Evolutionary conservation across 2,888 invertebrate genomes (phyloP).

Genomic region (Aquatica leii): DNA sequence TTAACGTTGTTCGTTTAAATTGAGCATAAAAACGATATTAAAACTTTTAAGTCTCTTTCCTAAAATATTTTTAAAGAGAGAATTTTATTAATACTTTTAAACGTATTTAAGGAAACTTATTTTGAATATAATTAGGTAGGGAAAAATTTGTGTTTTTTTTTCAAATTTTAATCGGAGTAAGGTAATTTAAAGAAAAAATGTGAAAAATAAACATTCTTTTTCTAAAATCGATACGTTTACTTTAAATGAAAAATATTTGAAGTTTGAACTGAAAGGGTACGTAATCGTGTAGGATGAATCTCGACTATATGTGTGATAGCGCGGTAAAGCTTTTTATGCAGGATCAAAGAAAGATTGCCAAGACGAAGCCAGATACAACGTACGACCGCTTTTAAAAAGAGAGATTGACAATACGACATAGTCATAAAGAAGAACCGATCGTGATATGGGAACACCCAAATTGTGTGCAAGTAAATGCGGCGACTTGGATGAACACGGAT

Average conservation of each 20-base stretch:
- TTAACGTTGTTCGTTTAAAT: background rate
- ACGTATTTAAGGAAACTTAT: background rate
- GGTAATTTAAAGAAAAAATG: background rate
- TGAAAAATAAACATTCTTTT: no score
- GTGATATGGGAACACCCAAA: constrained; percentile 30
- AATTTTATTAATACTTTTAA: background rate
- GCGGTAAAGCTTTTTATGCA: constrained; percentile 26
- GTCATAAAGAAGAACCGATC: constrained; percentile 34
- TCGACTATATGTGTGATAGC: constrained; percentile 19
- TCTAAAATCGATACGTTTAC: constrained; percentile 5
- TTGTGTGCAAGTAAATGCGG: constrained; percentile 24
- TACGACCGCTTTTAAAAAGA: constrained; percentile 32
- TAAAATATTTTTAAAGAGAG: background rate
- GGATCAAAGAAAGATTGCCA: constrained; percentile 32
- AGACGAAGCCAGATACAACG: constrained; percentile 33
- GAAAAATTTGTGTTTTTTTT: background rate
- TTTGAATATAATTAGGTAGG: background rate
- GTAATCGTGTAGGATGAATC: constrained; percentile 17
- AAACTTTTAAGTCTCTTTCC: constrained; percentile 5
- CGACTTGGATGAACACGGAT: constrained; percentile 32
- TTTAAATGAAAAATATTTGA: constrained; percentile 18
- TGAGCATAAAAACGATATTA: constrained; percentile 2
- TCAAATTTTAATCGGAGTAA: background rate
- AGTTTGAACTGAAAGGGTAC: constrained; percentile 23
- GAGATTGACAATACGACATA: constrained; percentile 34